Conservation (phyloP, 2,888 invertebrate species). For the Abrostola triplasia region DNA sequence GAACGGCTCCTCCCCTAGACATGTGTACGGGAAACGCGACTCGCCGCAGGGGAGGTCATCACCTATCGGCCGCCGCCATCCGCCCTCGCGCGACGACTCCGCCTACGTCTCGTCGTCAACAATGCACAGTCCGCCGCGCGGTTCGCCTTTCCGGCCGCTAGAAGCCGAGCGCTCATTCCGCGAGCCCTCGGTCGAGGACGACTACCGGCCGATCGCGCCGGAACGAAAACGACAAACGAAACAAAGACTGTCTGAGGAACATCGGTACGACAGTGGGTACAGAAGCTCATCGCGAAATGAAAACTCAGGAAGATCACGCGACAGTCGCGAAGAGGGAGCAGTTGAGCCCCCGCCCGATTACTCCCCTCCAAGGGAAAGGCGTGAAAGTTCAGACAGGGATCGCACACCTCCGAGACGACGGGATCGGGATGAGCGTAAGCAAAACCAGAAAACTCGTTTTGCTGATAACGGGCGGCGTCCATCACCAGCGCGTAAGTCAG, state of each 20-base stretch:
- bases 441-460: slow-evolving; percentile 92
- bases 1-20: slow-evolving; percentile 79
- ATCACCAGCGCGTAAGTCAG: slow-evolving; percentile 83
- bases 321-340: slow-evolving; percentile 84
- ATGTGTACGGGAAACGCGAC: slow-evolving; percentile 81
- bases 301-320: slow-evolving; percentile 83
- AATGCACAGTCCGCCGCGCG: slow-evolving; percentile 88
- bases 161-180: slow-evolving; percentile 83
- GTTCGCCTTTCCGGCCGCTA: slow-evolving; percentile 84
- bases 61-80: slow-evolving; percentile 81
- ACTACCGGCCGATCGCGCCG: slow-evolving; percentile 89
- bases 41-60: slow-evolving; percentile 81
- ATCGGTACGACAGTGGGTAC: slow-evolving; percentile 88
- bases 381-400: slow-evolving; percentile 80
- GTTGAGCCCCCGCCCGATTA: slow-evolving; percentile 92
- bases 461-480: slow-evolving; percentile 82
- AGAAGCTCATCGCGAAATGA: slow-evolving; percentile 88
- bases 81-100: slow-evolving; percentile 87
- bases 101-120: slow-evolving; percentile 88
- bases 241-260: slow-evolving; percentile 84
- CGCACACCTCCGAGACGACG: slow-evolving; percentile 83
- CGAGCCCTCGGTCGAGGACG: slow-evolving; percentile 85
- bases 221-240: slow-evolving; percentile 90
- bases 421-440: slow-evolving; percentile 86
- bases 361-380: slow-evolving; percentile 89